Percentiles rank a stretch among this genome's conserved stretches.
phyloP scores from a whole-genome alignment of 2,113 vertebrate genomes.

The Columba janthina region DNA sequence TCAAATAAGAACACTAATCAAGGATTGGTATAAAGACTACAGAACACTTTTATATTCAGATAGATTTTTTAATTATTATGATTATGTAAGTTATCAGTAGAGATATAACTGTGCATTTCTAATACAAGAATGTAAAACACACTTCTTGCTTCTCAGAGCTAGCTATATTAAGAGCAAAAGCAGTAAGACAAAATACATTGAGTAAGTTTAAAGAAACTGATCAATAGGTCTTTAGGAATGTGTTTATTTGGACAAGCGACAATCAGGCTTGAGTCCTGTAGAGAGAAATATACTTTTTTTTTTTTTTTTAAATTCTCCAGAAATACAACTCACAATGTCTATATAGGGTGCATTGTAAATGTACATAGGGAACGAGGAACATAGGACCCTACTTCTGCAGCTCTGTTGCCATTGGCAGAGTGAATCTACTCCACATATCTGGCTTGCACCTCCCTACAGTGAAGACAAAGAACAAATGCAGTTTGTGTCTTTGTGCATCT shows the following conservation, averaged over 20 bases:
- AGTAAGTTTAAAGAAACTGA: not conserved
- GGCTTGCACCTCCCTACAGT: rapidly evolving
- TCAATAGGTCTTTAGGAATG: not conserved
- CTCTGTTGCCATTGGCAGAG: not conserved
- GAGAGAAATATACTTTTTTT: not conserved
- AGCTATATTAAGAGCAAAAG: not conserved
- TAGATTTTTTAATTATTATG: not conserved
- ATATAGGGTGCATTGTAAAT: not conserved
- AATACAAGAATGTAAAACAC: not conserved
- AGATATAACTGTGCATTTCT: not conserved
- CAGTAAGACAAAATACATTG: not conserved
- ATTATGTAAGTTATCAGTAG: not conserved
- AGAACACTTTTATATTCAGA: not conserved
- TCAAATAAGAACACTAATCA: not conserved
- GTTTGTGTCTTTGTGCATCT: not conserved
- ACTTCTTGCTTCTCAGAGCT: not conserved
- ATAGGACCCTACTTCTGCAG: not conserved
- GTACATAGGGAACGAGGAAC: not conserved
- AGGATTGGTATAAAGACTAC: not conserved
- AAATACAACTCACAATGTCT: not conserved
- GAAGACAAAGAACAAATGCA: not conserved
- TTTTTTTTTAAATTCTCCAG: too few species aligned
- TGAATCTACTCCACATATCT: not conserved
- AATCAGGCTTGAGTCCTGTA: not conserved
- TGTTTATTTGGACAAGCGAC: not conserved